phyloP scores from a whole-genome alignment of 1,140 invertebrate species.

The Cephus cinctus region DNA sequence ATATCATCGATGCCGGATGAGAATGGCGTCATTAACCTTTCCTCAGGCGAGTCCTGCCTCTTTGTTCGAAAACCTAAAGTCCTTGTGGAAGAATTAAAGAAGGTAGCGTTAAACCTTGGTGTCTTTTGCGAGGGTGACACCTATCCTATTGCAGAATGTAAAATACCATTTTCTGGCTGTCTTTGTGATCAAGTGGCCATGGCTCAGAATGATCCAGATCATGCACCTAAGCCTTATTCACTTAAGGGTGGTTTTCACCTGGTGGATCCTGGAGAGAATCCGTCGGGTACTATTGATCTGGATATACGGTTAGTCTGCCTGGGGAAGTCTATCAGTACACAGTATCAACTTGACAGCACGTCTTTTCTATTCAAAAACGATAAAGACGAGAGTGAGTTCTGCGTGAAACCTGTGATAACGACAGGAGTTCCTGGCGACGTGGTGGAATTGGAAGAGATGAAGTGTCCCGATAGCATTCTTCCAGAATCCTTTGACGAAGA shows the following conservation, averaged over 20 bases:
- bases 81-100: conserved; percentile 36
- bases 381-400: conserved; percentile 25
- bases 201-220: conserved; percentile 38
- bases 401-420: conserved; percentile 29
- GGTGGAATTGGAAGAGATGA: conserved; percentile 1
- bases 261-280: conserved; percentile 41
- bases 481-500: background rate
- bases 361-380: conserved; percentile 33
- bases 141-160: conserved; percentile 44
- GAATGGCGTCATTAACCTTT: conserved; percentile 32
- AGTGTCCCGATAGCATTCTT: background rate
- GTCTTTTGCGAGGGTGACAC: conserved; percentile 44
- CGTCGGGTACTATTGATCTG: conserved; percentile 37
- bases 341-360: conserved; percentile 34
- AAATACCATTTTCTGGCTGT: conserved; percentile 41
- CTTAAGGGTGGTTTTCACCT: conserved; percentile 37
- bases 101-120: conserved; percentile 33
- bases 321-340: conserved; percentile 35
- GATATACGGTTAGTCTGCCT: conserved; percentile 37
- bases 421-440: conserved; percentile 5
- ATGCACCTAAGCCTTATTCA: conserved; percentile 39
- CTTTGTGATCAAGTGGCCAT: conserved; percentile 48
- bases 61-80: conserved; percentile 41
- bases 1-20: conserved; percentile 12
- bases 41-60: conserved; percentile 39